A percentile compares a stretch with the other conserved stretches of the same genome.
These are phyloP conservation scores for Ptychobarbus kaznakovi DNA, from an alignment of 2,797 vertebrate species.

Conservation along the genomic window DNA sequence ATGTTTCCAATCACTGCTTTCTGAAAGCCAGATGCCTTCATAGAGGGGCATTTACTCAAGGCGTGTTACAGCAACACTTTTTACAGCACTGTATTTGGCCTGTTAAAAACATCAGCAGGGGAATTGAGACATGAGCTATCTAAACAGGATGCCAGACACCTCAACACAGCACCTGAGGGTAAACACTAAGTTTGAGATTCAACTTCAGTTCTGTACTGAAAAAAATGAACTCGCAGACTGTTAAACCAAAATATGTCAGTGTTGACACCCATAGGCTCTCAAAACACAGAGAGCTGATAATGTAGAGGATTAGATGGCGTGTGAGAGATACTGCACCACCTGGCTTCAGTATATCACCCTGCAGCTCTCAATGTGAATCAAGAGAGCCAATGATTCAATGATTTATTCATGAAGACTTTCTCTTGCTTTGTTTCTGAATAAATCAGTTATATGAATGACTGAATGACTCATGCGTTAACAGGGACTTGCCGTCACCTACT, in stretches of 20 bases:
- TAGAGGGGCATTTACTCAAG: constrained; percentile 69
- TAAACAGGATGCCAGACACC: constrained; percentile 42
- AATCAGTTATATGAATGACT: background rate
- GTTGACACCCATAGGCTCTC: background rate
- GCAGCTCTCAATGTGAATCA: background rate
- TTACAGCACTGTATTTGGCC: constrained; percentile 61
- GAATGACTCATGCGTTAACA: background rate
- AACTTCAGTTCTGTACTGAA: background rate
- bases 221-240: background rate
- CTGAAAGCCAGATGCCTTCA: constrained; percentile 59
- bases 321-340: background rate
- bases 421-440: background rate
- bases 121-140: constrained; percentile 61
- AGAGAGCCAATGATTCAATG: background rate
- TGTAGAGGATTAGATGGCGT: background rate
- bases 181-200: background rate
- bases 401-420: background rate
- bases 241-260: background rate
- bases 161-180: background rate
- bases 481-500: background rate
- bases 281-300: constrained; percentile 11
- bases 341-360: background rate
- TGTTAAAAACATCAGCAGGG: constrained; percentile 49
- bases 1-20: constrained; percentile 70
- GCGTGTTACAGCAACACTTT: constrained; percentile 75